Evolutionary conservation across 2,113 vertebrate genomes (phyloP).

Genomic region (Pseudopipra pipra): DNA sequence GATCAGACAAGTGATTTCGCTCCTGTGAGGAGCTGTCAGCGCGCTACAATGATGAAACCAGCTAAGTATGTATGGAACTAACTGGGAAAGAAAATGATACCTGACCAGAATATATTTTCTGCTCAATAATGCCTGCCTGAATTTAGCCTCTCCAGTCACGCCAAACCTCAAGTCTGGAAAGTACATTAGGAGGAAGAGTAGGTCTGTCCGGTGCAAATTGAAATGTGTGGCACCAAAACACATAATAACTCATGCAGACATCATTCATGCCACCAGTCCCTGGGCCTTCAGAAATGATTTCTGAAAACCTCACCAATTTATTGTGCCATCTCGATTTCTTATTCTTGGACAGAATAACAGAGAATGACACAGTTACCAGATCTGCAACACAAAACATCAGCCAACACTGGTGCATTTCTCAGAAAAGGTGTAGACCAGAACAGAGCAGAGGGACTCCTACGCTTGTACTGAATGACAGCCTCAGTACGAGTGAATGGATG

Average conservation of each 20-base stretch:
- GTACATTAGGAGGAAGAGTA: background rate
- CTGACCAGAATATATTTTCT: conserved; percentile 21
- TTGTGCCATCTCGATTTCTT: background rate
- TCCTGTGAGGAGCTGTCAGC: conserved; percentile 45
- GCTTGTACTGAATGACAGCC: background rate
- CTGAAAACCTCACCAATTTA: background rate
- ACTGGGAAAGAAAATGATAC: conserved; percentile 16
- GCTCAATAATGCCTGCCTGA: background rate
- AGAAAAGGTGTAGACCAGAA: background rate
- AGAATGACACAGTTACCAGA: background rate
- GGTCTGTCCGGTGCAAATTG: background rate
- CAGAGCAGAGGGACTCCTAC: background rate
- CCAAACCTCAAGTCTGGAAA: conserved; percentile 1
- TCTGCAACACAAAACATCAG: background rate
- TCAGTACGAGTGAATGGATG: background rate
- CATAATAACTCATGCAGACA: background rate
- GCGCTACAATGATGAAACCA: conserved; percentile 18
- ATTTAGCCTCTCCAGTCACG: background rate
- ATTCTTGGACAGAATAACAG: background rate
- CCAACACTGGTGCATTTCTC: background rate
- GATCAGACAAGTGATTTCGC: background rate
- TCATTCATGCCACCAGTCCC: background rate
- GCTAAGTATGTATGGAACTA: conserved; percentile 4
- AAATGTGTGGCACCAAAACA: background rate
- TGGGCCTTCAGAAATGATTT: background rate